These are phyloP conservation scores for Drosophila colorata DNA, from an alignment of 2,888 invertebrate species.

Conservation along the genomic window DNA sequence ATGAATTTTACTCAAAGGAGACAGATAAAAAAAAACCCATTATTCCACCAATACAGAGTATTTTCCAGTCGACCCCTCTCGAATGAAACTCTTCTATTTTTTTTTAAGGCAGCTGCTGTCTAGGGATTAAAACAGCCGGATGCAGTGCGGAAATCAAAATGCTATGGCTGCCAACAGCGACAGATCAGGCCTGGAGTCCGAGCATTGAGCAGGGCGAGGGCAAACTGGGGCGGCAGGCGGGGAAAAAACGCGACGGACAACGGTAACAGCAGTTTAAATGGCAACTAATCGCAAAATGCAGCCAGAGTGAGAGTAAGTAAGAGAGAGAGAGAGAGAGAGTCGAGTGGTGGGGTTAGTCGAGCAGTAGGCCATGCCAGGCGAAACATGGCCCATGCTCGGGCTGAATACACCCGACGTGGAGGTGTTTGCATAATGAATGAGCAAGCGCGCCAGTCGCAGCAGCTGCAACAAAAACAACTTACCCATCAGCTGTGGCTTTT, in stretches of 20 bases:
- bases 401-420: constrained; percentile 50
- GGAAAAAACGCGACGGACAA: constrained; percentile 1
- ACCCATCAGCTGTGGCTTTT: constrained; percentile 60
- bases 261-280: constrained; percentile 77
- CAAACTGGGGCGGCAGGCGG: constrained; percentile 1
- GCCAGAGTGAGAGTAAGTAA: neutral
- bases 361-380: neutral
- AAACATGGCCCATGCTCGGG: constrained; percentile 36
- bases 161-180: constrained; percentile 56
- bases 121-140: constrained; percentile 75
- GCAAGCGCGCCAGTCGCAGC: constrained; percentile 29
- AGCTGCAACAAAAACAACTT: constrained; percentile 39
- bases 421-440: constrained; percentile 81
- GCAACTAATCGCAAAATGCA: constrained; percentile 76
- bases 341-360: neutral
- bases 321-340: neutral
- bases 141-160: constrained; percentile 78
- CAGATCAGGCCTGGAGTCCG: constrained; percentile 49
- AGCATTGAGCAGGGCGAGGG: neutral
- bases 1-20: too few relatives aligned
- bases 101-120: constrained; percentile 18
- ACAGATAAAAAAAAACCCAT: too few relatives aligned
- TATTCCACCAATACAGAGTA: neutral
- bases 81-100: neutral
- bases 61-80: neutral